Evolutionary conservation across 2,113 vertebrate species (phyloP), one percentile per base, ranked within the genome.

Genomic region (Rhodinocichla rosea): DNA sequence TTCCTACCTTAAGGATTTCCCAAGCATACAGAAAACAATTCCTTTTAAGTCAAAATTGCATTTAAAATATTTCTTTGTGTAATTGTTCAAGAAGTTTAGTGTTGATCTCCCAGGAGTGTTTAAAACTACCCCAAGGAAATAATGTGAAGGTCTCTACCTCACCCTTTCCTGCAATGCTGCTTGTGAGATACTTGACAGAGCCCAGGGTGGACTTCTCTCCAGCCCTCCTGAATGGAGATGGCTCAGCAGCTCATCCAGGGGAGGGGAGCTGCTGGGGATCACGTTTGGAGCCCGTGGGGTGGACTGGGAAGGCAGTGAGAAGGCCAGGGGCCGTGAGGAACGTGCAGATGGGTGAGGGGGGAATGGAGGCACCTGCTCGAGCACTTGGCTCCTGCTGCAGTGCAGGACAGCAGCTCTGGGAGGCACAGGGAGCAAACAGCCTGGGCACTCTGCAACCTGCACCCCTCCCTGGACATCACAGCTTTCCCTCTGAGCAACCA

Each of bases 201-300:
- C 33, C 40, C 37, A 42, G 39, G 23, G 26, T 20, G 50, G 63
- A 18, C 44, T 24, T 39, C 18, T 27, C 20, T 18, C 7, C 79
- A 71, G 0, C 39, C 33, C 47, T 24, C 26, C 37, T 5, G 39
- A 33, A 37, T 3, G 19, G 8, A 68, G 8, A 69, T 28, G 32
- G 37, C 44, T 73, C 18, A 44, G 71, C 49, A 77, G 49, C 75
- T 64, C 9, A 40, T 56, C 35, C 78, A 55, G 1, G 6, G 52
- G 47, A 87, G 35, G n/a, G 26, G 47, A 74, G 55, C 1, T 32
- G 15, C 32, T 65, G 55, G 73, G 59, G 89, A 87, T 4, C 15
- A 28, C 0, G 0, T 39, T 23, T 52, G 35, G 64, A 67, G 52
- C 28, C 47, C 5, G 8, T 3, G 2, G 71, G 32, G 12, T 24